Evolutionary conservation across 2,113 vertebrate genomes (phyloP), one percentile per base, ranked within the genome.

Genomic region (Spermophilus dauricus): DNA sequence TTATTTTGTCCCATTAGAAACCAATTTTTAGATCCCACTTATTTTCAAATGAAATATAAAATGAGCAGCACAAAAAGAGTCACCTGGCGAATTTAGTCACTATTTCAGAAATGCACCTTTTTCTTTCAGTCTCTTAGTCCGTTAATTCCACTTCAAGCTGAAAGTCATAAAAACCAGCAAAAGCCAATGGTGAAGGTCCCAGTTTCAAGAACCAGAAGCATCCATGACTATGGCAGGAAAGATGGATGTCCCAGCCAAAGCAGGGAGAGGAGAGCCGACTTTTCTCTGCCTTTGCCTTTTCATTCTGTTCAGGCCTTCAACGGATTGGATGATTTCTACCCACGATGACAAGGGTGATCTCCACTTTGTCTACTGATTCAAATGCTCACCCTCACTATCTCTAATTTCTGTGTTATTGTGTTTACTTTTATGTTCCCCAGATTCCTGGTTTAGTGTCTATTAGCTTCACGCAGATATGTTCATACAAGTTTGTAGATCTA

Each of bases 401-500:
- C 34, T 37, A 45, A 72, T 72, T 73, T 75, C 4, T 53, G 17
- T 85, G 82, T 16, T 1, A 45, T 63, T 48, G 45, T 18, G 16
- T 12, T 65, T 1, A 8, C 20, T 30, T 42, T 18, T 4, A 26
- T n/a, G 5, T 4, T 80, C 16, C 3, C 6, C 2, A 30, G 39
- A 75, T 42, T 73, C 34, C 77, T 94, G 42, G 16, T n/a, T 88
- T 58, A 30, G 63, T 56, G 24, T 37, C 61, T 42, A 58, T n/a
- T 81, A 86, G 24, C 6, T 61, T 86, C 48, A n/a, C 12, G 65
- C 11, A 70, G 26, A 39, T 32, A 32, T 10, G 2, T 3, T 22
- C 42, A 34, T 13, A 67, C 30, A 67, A 4, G 39, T 42, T 72
- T 72, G 37, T 42, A 13, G 28, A 75, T 75, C 22, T 75, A 16